Conservation (phyloP, 2,888 invertebrate species). For the Meganola albula region DNA sequence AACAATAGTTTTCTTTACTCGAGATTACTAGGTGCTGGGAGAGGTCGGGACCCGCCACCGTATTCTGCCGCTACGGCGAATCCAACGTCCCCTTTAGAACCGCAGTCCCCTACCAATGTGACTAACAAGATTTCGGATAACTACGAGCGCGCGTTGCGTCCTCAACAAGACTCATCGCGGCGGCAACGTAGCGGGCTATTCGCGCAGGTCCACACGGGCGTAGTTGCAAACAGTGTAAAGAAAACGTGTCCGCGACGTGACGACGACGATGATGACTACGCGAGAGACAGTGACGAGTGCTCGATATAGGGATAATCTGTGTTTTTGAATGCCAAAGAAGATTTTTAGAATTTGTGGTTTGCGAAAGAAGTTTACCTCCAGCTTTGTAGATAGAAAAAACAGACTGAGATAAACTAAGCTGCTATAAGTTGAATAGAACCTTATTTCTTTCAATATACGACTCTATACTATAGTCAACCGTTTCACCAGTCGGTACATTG, state of each 20-base stretch:
- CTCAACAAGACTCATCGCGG: constrained; percentile 53
- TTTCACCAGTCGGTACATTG: no score
- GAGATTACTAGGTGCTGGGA: constrained; percentile 51
- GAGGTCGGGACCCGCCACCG: constrained; percentile 58
- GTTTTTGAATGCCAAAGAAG: no score
- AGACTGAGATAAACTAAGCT: no score
- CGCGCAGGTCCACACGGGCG: constrained; percentile 66
- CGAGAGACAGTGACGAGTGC: constrained; percentile 80
- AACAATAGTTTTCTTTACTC: constrained; percentile 72
- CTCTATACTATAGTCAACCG: no score
- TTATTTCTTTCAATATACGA: no score
- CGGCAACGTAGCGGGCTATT: constrained; percentile 61
- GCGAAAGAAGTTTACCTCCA: no score
- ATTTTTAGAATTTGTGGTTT: no score
- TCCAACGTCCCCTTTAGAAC: constrained; percentile 46
- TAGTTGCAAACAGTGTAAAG: constrained; percentile 57
- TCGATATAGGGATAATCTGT: constrained; percentile 81
- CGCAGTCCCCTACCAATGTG: constrained; percentile 59
- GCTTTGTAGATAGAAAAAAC: no score
- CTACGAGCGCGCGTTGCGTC: constrained; percentile 65
- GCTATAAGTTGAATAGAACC: no score
- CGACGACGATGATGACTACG: constrained; percentile 73
- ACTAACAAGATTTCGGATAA: constrained; percentile 72
- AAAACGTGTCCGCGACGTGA: constrained; percentile 44
- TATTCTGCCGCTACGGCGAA: constrained; percentile 53